phyloP scores from a whole-genome alignment of 2,888 invertebrate genomes.

The Heliconius charithonia region DNA sequence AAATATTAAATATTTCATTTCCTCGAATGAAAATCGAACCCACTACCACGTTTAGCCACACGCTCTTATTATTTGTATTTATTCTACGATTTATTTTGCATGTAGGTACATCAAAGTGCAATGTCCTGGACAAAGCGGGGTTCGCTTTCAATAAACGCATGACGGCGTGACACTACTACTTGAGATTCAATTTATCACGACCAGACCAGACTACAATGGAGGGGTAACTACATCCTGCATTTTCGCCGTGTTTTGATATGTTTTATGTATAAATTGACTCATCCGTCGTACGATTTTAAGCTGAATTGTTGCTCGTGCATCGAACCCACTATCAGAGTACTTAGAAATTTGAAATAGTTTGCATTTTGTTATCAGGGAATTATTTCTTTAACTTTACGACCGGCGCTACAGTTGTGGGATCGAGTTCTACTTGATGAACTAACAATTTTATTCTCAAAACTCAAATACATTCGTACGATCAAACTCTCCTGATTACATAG shows the following conservation, averaged over 20 bases:
- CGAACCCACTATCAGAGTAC: background rate
- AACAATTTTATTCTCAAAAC: no score
- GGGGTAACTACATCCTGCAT: background rate
- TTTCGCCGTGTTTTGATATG: background rate
- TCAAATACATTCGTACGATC: no score
- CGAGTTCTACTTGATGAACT: no score
- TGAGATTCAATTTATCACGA: constrained; percentile 6
- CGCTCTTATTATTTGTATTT: background rate
- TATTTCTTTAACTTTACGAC: no score
- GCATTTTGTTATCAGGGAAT: no score
- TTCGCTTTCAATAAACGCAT: constrained; percentile 1
- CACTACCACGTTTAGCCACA: no score
- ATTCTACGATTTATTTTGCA: background rate
- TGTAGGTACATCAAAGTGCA: background rate
- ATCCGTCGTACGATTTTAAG: background rate
- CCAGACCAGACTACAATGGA: background rate
- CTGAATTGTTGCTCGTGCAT: background rate
- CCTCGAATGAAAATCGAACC: no score
- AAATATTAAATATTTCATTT: background rate
- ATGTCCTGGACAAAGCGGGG: background rate
- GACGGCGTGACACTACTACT: background rate
- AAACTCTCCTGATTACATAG: no score
- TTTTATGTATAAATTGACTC: background rate
- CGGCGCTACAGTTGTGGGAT: no score
- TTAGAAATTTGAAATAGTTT: no score